These are phyloP conservation scores for Tachina grossa DNA, from an alignment of 2,888 invertebrate genomes.

Conservation along the genomic window DNA sequence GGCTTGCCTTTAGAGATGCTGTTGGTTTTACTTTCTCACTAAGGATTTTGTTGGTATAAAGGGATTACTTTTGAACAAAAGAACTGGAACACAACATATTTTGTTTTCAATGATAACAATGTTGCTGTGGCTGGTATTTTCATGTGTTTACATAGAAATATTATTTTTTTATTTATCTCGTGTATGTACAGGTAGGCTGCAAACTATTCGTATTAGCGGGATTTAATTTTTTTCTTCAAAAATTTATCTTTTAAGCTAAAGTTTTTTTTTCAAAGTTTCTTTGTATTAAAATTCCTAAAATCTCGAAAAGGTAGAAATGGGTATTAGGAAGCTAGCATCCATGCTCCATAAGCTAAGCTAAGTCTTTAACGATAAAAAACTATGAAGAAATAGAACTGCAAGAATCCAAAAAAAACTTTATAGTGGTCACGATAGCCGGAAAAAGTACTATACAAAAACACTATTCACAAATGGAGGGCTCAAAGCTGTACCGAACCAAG, in stretches of 20 bases:
- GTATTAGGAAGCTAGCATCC: too few relatives aligned
- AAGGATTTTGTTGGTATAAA: constrained; percentile 25
- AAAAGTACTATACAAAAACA: too few relatives aligned
- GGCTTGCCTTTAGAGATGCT: constrained; percentile 38
- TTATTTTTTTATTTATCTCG: neutral
- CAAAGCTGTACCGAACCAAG: too few relatives aligned
- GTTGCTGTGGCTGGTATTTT: neutral
- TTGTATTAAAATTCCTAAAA: neutral
- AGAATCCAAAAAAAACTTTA: too few relatives aligned
- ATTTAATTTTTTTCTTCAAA: neutral
- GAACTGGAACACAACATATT: constrained; percentile 54
- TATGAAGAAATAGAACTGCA: too few relatives aligned
- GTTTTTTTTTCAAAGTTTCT: neutral
- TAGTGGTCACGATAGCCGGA: too few relatives aligned
- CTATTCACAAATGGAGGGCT: too few relatives aligned
- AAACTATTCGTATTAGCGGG: neutral
- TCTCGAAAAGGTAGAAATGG: too few relatives aligned
- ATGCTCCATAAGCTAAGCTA: too few relatives aligned
- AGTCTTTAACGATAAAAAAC: too few relatives aligned
- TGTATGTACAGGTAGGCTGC: neutral
- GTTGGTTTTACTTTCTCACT: constrained; percentile 18
- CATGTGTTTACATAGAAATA: neutral
- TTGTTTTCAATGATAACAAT: neutral
- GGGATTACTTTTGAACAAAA: constrained; percentile 54
- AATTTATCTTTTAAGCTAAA: neutral